These are phyloP conservation scores for Clanis bilineata DNA, from an alignment of 2,888 invertebrate genomes.

Conservation along the genomic window DNA sequence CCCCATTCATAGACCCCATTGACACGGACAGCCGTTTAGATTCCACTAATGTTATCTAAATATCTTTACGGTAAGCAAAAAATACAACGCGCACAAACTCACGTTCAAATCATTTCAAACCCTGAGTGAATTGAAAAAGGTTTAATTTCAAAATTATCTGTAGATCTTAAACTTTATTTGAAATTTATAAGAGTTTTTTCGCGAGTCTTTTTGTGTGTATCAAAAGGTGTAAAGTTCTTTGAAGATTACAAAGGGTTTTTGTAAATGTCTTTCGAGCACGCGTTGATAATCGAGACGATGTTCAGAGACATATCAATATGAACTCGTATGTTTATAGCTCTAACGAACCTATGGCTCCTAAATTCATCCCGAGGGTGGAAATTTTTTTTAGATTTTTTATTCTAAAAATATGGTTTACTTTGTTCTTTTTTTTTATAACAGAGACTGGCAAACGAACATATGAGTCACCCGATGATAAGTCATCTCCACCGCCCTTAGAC, in stretches of 20 bases:
- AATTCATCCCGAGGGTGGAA: background rate
- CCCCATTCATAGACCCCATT: conserved; percentile 48
- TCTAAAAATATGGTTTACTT: too few species aligned
- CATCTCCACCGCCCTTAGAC: too few species aligned
- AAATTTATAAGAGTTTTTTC: conserved; percentile 61
- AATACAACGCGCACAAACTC: background rate
- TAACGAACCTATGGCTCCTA: background rate
- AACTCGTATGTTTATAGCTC: background rate
- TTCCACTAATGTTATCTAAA: conserved; percentile 81
- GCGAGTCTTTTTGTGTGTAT: conserved; percentile 50
- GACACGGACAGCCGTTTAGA: conserved; percentile 68
- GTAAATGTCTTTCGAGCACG: conserved; percentile 66
- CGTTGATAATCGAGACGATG: conserved; percentile 52
- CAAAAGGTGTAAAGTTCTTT: conserved; percentile 60
- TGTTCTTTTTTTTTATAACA: too few species aligned
- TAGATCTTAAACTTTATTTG: conserved; percentile 34
- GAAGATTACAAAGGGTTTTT: conserved; percentile 51
- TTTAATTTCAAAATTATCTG: background rate
- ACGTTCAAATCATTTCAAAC: conserved; percentile 20
- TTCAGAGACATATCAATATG: background rate
- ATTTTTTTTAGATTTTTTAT: too few species aligned
- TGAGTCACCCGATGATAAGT: too few species aligned
- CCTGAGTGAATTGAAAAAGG: background rate
- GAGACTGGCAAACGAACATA: too few species aligned
- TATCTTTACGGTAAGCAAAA: conserved; percentile 62